phyloP scores from a whole-genome alignment of 2,797 vertebrate species.

The Etheostoma nigrum region DNA sequence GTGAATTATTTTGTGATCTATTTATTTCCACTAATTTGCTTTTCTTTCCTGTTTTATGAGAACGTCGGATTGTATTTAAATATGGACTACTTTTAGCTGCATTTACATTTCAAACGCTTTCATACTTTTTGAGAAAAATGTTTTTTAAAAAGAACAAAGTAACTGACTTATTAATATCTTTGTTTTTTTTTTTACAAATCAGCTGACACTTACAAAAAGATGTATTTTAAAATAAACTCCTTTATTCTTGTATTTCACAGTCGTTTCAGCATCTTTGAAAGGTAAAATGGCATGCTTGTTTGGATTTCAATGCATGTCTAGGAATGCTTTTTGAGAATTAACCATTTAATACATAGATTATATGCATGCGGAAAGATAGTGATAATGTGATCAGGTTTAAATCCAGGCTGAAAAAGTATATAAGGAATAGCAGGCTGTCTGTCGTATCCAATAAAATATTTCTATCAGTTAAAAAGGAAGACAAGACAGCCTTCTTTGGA shows the following conservation, averaged over 20 bases:
- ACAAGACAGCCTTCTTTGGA: constrained; percentile 79
- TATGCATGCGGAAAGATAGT: neutral
- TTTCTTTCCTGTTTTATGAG: neutral
- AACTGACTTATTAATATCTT: constrained; percentile 35
- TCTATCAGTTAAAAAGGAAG: constrained; percentile 73
- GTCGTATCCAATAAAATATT: neutral
- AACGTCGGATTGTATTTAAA: constrained; percentile 20
- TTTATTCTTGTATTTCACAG: constrained; percentile 61
- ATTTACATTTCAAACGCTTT: constrained; percentile 70
- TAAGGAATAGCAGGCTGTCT: neutral
- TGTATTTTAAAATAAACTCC: constrained; percentile 17
- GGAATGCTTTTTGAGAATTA: constrained; percentile 5
- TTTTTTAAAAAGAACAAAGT: constrained; percentile 44
- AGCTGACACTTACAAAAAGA: constrained; percentile 24
- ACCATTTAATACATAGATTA: neutral
- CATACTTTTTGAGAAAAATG: neutral
- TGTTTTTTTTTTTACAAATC: constrained; percentile 1
- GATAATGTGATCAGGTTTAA: neutral
- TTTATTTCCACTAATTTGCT: constrained; percentile 35
- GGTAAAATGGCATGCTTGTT: constrained; percentile 65
- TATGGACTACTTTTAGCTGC: constrained; percentile 46
- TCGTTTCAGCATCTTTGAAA: constrained; percentile 73
- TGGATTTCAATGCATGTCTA: constrained; percentile 1
- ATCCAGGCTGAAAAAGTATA: neutral
- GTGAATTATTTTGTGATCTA: constrained; percentile 12